These are phyloP conservation scores for Ceratosolen solmsi DNA, from an alignment of 1,140 invertebrate species.

Conservation along the genomic window DNA sequence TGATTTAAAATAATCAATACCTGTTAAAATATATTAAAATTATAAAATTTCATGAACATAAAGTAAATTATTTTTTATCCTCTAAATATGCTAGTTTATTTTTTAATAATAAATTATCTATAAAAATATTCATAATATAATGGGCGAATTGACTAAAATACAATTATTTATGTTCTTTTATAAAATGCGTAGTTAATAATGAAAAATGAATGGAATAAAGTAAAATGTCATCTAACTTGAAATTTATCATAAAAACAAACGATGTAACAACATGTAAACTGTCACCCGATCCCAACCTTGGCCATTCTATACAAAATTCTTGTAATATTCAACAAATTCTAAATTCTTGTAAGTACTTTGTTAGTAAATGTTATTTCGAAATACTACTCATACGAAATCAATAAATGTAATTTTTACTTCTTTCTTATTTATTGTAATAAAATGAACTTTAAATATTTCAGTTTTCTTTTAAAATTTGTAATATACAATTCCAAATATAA, in stretches of 20 bases:
- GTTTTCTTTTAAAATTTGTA: background rate
- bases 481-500: background rate
- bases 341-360: conserved; percentile 53
- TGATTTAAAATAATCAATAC: no score
- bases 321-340: conserved; percentile 33
- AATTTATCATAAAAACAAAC: conserved; percentile 52
- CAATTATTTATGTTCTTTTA: background rate
- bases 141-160: no score
- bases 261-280: conserved; percentile 38
- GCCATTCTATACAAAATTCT: conserved; percentile 41
- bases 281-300: conserved; percentile 47
- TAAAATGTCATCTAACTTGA: conserved; percentile 23
- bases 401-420: background rate
- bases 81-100: no score
- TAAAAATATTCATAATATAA: no score
- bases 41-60: no score
- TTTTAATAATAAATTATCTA: no score
- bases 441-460: background rate
- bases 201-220: background rate
- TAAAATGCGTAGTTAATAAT: background rate
- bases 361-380: background rate
- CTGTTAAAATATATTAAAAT: no score
- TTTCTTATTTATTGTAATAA: background rate
- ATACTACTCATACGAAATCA: background rate
- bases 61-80: no score